Base-by-base conservation (phyloP, 2,888 invertebrate species). In the Tachina grossa region DNA sequence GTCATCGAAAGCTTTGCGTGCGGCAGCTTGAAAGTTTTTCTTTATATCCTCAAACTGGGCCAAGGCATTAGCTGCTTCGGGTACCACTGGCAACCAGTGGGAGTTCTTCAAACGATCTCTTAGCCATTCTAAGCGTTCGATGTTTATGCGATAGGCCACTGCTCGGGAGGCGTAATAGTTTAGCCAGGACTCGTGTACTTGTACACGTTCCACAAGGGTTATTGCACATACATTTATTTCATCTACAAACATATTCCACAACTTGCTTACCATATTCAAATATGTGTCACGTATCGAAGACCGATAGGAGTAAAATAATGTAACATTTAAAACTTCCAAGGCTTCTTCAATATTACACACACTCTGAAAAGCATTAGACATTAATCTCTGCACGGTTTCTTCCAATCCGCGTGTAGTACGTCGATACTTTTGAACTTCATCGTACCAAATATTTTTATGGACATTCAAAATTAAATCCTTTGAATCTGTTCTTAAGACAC, bases 301-400 rank as follows among this genome's bases (percentile, higher is more conserved):
- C 74, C 97, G 94, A 87, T 95, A 95, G 0, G 96, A 95, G 89
- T 96, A 97, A 90, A 96, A 96, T 90, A 96, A 95, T 88, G 97
- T 94, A 0, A 96, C 95, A 88, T 95, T 96, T 8, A 98, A 93
- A 1, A 96, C 94, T 85, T 97, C 95, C 10, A 98, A 94, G 0
- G 96, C 97, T 89, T 97, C 97, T 88, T 97, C 96, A 0, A 97
- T 95, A 87, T 96, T 96, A 72, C 95, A 95, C 9, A 97, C 95
- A 9, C 95, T 95, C 87, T 96, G 95, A 90, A 98, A 98, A 0
- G 96, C 96, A 0, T 95, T 94, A 65, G 95, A 95, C 55, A 97
- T 95, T 9, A 97, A 93, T 90, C 97, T 97, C 91, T 97, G 97
- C 87, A 97, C 95, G 87, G 97, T 96, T 87, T 97, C 94, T 94